These are phyloP conservation scores for Cryptocephalus primarius DNA, from an alignment of 2,888 invertebrate genomes.

Conservation along the genomic window DNA sequence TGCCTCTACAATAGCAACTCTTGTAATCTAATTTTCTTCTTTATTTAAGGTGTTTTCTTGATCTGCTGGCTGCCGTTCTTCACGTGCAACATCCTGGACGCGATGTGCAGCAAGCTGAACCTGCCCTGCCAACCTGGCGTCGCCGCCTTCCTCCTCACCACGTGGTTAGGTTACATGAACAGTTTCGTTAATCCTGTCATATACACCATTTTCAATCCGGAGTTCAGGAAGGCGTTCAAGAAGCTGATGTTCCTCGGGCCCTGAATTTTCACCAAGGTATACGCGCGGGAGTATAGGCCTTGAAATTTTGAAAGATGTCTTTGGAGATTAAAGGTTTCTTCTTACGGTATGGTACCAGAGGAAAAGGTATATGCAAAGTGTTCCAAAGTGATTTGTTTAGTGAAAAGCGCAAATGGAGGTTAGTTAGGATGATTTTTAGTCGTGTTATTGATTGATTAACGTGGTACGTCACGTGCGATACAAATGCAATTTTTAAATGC, in stretches of 20 bases:
- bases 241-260: conserved; percentile 69
- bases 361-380: too few species aligned
- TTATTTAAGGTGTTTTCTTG: conserved; percentile 84
- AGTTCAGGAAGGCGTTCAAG: conserved; percentile 96
- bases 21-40: conserved; percentile 7
- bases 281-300: too few species aligned
- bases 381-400: too few species aligned
- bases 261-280: conserved; percentile 10
- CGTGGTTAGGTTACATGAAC: conserved; percentile 98
- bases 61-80: conserved; percentile 99
- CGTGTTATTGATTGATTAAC: too few species aligned
- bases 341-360: too few species aligned
- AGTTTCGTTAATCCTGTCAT: conserved; percentile 89
- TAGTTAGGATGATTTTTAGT: too few species aligned
- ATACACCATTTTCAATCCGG: conserved; percentile 92
- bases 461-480: too few species aligned
- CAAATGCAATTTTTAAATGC: too few species aligned
- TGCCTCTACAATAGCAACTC: too few species aligned
- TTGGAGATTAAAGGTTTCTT: too few species aligned
- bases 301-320: too few species aligned
- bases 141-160: conserved; percentile 85
- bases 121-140: conserved; percentile 73
- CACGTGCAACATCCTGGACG: conserved; percentile 94
- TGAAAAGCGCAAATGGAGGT: too few species aligned
- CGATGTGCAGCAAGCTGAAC: conserved; percentile 81